Percentiles rank a stretch among this genome's conserved stretches.
Conservation (phyloP, 1,140 invertebrate species). For the Zaprionus davidi region DNA sequence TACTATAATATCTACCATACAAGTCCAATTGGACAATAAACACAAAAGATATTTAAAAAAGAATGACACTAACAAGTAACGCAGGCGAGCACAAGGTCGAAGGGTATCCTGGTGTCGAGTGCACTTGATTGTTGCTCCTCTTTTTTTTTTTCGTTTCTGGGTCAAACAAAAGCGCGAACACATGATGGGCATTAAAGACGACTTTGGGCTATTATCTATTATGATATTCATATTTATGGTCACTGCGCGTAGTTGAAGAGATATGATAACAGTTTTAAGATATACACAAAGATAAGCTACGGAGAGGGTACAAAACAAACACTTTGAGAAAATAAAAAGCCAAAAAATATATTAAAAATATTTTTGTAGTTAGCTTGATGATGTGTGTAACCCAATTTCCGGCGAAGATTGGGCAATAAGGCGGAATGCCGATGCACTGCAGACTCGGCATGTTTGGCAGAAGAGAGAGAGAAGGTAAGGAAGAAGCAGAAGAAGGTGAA, state of each 20-base stretch:
- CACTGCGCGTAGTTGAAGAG: constrained; percentile 13
- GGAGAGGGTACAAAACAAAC: background rate
- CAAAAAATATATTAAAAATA: constrained; percentile 2
- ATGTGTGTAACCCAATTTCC: constrained; percentile 68
- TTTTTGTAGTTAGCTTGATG: constrained; percentile 12
- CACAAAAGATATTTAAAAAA: too few species aligned
- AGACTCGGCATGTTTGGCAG: constrained; percentile 19
- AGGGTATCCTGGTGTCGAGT: too few species aligned
- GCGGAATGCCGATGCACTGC: constrained; percentile 30
- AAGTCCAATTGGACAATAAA: too few species aligned
- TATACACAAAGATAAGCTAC: constrained; percentile 63
- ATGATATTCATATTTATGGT: constrained; percentile 20
- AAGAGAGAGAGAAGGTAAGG: background rate
- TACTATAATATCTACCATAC: too few species aligned
- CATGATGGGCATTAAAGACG: constrained; percentile 26
- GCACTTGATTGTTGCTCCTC: background rate
- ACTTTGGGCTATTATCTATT: constrained; percentile 27
- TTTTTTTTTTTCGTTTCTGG: constrained; percentile 1
- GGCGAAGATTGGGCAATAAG: constrained; percentile 47
- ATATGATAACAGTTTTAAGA: constrained; percentile 63
- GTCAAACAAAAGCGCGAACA: constrained; percentile 15
- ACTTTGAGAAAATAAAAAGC: constrained; percentile 10
- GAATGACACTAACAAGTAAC: too few species aligned
- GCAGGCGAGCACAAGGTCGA: too few species aligned
- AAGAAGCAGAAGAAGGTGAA: background rate